Percentiles rank a stretch among this genome's conserved stretches.
Evolutionary conservation across 2,797 vertebrate species (phyloP).

Genomic region (Galagoides demidoff): DNA sequence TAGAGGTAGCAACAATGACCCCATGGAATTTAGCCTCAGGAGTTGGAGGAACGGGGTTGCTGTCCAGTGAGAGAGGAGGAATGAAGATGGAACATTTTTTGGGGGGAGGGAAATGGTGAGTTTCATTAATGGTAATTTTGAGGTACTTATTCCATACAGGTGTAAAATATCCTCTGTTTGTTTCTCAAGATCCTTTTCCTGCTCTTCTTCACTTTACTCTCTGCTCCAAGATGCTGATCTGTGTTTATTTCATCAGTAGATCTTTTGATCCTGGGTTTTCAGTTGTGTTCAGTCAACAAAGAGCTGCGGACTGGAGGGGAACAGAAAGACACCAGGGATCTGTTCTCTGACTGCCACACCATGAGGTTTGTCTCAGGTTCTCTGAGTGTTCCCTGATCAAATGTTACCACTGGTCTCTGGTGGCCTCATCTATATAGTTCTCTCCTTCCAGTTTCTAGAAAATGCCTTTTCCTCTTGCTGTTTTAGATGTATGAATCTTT

Average conservation of each 20-base stretch:
- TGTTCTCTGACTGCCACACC: background rate
- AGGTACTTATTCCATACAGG: background rate
- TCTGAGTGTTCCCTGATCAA: background rate
- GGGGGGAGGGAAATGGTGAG: accelerated
- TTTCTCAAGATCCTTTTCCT: background rate
- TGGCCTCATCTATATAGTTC: background rate
- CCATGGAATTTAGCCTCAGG: background rate
- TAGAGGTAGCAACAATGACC: background rate
- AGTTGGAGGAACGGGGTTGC: background rate
- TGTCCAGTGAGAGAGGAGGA: background rate
- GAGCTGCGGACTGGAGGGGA: background rate
- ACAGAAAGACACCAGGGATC: background rate
- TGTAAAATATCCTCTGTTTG: background rate
- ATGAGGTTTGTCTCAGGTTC: background rate
- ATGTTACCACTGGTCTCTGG: background rate
- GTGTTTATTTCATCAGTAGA: background rate
- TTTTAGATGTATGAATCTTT: background rate
- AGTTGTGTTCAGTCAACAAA: background rate
- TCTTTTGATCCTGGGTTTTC: background rate
- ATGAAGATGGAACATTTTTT: background rate
- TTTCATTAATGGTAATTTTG: constrained; percentile 13
- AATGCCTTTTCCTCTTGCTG: background rate
- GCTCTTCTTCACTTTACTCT: background rate
- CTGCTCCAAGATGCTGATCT: background rate
- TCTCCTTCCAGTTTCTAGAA: background rate